Conservation (phyloP, 2,113 vertebrate species). For the Cavia aperea region DNA sequence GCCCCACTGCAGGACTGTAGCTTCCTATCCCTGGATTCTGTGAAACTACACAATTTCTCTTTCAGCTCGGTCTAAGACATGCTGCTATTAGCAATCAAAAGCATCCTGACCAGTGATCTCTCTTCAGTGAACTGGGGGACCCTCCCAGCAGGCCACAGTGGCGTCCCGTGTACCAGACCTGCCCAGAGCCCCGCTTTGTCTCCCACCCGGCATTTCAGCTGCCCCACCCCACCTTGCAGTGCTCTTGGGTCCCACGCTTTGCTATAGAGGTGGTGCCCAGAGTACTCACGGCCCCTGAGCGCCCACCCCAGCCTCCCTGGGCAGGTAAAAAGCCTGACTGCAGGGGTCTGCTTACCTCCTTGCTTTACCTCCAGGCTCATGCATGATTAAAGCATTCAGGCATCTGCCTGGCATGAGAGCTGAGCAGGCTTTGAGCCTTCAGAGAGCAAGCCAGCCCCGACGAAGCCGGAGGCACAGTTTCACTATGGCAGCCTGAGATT, state of each 20-base stretch:
- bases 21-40: background rate
- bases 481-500: background rate
- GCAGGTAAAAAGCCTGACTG: background rate
- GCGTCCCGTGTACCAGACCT: background rate
- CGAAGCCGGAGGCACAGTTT: background rate
- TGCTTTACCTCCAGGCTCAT: background rate
- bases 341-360: background rate
- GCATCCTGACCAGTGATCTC: background rate
- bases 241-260: background rate
- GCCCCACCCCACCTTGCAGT: background rate
- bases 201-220: background rate
- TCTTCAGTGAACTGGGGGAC: background rate
- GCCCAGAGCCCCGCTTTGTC: background rate
- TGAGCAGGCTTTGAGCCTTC: slow-evolving; percentile 13
- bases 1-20: background rate
- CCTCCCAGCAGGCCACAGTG: background rate
- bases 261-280: background rate
- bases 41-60: background rate
- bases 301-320: background rate
- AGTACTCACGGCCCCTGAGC: background rate
- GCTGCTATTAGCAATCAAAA: background rate
- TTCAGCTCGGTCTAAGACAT: background rate
- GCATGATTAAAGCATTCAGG: slow-evolving; percentile 49
- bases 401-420: background rate
- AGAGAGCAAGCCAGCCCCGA: background rate